Evolutionary conservation across 2,888 invertebrate species (phyloP), one percentile per base, ranked within the genome.

Genomic region (Volucella zonaria): DNA sequence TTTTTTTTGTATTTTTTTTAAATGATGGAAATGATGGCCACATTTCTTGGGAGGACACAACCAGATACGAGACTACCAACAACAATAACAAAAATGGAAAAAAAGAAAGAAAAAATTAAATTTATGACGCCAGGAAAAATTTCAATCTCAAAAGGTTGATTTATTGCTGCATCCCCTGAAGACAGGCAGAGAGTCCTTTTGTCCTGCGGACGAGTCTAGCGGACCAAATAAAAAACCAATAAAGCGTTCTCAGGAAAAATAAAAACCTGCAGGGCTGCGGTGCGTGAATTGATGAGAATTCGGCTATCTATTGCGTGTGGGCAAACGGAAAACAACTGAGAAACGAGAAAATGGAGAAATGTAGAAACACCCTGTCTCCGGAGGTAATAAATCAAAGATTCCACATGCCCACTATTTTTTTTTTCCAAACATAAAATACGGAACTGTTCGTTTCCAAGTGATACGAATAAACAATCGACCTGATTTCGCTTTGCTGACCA

Each of bases 81-180:
- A 31, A 31, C 31, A 31, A 31, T 31, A 31, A 31, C 31, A 31
- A 31, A 31, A 79, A 47, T n/a, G 43, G 10, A 15, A 12, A 42
- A n/a, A 23, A 40, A 43, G 11, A n/a, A 45, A 51, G 58, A 58
- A 78, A 79, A 68, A 71, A 45, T 64, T 70, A 79, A 79, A 83
- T 83, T 83, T 79, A 83, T 83, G 83, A 83, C 75, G 75, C 64
- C 79, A 75, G 80, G 51, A 42, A 75, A 59, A 83, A 83, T 83
- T 83, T 83, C 83, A 83, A 83, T 79, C 83, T 83, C 75, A 79
- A 83, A 83, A 83, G 83, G 79, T 83, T 83, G 83, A 83, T 83
- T 83, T 83, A 83, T 83, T 70, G 75, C 79, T 62, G 83, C 70
- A 61, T 66, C 74, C 79, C 75, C 66, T 52, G 64, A 83, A 83